These are phyloP conservation scores for Nesidiocoris tenuis DNA, from an alignment of 2,888 invertebrate genomes.

Conservation along the genomic window DNA sequence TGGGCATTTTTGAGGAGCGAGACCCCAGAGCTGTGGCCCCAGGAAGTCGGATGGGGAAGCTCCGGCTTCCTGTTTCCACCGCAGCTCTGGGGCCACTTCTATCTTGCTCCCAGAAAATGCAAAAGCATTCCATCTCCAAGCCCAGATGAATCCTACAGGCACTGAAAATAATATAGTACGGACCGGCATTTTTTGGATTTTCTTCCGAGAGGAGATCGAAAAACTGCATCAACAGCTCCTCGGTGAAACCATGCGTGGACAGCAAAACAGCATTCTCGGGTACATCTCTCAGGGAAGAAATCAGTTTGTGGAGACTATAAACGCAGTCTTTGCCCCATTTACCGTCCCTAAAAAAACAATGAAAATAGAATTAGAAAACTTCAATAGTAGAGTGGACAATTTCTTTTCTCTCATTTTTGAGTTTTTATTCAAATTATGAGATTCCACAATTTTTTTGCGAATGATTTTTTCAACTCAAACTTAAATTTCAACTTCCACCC, in stretches of 20 bases:
- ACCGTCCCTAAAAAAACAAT: conserved; percentile 36
- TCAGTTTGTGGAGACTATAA: conserved; percentile 45
- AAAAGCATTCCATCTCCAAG: background rate
- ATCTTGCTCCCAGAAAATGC: conserved; percentile 3
- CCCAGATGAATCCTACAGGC: background rate
- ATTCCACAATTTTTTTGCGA: no score
- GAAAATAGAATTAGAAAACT: no score
- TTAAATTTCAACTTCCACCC: no score
- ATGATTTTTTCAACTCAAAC: no score
- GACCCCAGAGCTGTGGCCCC: no score
- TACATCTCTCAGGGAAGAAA: conserved; percentile 43
- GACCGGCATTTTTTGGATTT: conserved; percentile 18
- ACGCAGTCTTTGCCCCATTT: conserved; percentile 44
- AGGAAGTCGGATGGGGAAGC: no score
- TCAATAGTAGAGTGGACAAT: no score
- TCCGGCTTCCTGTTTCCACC: no score
- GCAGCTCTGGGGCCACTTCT: no score
- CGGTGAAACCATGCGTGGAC: conserved; percentile 42
- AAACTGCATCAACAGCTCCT: conserved; percentile 43
- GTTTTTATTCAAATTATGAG: no score
- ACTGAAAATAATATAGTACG: background rate
- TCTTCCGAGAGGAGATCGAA: conserved; percentile 43
- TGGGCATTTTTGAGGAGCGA: no score
- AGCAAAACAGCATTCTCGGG: conserved; percentile 45
- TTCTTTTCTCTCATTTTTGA: no score